Conservation (phyloP, 35 echinoderm and acorn worm species). For the Anneissia japonica region DNA sequence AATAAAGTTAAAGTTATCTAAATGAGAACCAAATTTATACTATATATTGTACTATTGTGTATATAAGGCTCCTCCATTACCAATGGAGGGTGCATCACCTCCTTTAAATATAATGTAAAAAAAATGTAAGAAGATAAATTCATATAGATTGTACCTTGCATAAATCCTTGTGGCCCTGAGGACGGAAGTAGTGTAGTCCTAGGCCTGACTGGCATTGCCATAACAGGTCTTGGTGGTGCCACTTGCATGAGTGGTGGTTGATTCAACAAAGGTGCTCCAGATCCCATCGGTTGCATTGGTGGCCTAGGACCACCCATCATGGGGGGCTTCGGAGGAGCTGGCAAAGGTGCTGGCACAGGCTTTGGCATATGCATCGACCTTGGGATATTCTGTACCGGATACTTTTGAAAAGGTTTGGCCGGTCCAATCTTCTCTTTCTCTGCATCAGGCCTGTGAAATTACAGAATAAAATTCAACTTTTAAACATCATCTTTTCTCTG, state of each 20-base stretch:
- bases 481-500: no score
- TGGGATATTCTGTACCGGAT: constrained; percentile 21
- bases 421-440: constrained; percentile 91
- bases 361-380: constrained; percentile 6
- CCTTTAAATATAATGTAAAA: no score
- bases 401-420: constrained; percentile 25
- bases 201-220: not conserved
- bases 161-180: not conserved
- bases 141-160: not conserved
- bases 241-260: not conserved
- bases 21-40: no score
- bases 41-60: no score
- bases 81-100: no score
- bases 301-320: constrained; percentile 17
- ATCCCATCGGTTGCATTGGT: not conserved
- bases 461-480: no score
- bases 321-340: constrained; percentile 6
- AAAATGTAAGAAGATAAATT: no score
- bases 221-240: not conserved
- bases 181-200: not conserved
- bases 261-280: not conserved
- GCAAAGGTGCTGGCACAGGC: not conserved
- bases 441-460: constrained; percentile 87
- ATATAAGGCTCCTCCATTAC: no score
- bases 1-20: no score